These are phyloP conservation scores for Enhydra lutris DNA, from an alignment of 2,113 vertebrate species.

Conservation along the genomic window DNA sequence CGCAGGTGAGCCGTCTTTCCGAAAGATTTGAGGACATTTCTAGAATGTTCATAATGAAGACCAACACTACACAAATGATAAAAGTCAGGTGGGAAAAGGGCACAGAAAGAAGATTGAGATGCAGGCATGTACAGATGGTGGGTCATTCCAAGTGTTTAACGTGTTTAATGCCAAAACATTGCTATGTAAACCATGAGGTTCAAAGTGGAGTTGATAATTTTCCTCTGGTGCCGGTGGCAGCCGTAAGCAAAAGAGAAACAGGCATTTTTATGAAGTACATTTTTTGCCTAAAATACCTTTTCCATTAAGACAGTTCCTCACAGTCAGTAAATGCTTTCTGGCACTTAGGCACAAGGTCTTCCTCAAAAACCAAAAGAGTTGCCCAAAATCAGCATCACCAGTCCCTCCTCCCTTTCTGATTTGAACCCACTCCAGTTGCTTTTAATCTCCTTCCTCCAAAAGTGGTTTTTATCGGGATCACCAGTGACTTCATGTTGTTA, in stretches of 20 bases:
- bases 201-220: not conserved
- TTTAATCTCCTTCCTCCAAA: not conserved
- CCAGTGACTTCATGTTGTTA: not conserved
- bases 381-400: not conserved
- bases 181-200: not conserved
- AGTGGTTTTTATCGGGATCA: not conserved
- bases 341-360: not conserved
- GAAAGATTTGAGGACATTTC: not conserved
- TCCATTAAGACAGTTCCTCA: not conserved
- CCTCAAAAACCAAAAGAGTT: not conserved
- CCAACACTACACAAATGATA: not conserved
- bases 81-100: not conserved
- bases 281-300: not conserved
- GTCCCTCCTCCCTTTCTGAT: not conserved
- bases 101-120: not conserved
- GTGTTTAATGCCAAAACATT: not conserved
- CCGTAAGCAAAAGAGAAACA: not conserved
- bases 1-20: not conserved
- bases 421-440: not conserved
- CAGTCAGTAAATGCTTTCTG: not conserved
- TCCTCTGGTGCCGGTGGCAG: not conserved
- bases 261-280: not conserved
- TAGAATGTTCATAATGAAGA: not conserved
- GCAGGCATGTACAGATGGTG: not conserved
- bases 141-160: not conserved